phyloP scores from a whole-genome alignment of 2,113 vertebrate species.

The Petrocephalus zakoni region DNA sequence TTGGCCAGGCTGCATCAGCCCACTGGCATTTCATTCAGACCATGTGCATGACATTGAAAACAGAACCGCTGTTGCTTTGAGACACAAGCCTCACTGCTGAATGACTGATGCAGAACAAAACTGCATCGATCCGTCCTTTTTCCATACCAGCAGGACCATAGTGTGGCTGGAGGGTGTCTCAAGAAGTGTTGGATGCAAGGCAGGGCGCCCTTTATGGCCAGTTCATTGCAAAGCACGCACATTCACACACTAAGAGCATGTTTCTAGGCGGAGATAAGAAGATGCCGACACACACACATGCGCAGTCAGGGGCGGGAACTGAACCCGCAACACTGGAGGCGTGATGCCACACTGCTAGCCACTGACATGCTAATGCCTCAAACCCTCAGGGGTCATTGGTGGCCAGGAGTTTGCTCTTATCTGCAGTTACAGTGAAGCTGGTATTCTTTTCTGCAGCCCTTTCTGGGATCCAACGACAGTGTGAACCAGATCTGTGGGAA shows the following conservation, averaged over 20 bases:
- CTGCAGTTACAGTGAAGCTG: not conserved
- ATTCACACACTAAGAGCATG: not conserved
- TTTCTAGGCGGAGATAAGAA: not conserved
- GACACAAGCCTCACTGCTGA: not conserved
- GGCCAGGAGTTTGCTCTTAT: not conserved
- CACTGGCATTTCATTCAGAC: not conserved
- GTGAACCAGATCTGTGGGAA: conserved; percentile 93
- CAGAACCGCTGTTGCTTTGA: not conserved
- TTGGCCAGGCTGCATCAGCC: not conserved
- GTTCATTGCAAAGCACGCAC: not conserved
- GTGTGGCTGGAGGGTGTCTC: not conserved
- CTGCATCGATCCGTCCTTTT: not conserved
- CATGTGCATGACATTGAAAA: not conserved
- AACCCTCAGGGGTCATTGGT: not conserved
- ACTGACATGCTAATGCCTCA: not conserved
- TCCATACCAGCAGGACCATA: not conserved
- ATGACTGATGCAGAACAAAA: not conserved
- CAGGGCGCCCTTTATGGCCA: not conserved
- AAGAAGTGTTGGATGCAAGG: not conserved
- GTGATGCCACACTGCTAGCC: not conserved
- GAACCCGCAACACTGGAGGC: not conserved
- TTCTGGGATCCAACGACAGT: conserved; percentile 88
- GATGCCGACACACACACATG: not conserved
- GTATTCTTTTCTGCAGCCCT: conserved; percentile 67
- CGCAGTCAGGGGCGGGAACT: not conserved